phyloP scores from a whole-genome alignment of 2,888 invertebrate genomes.

The Sinodicranocentrus sp. region DNA sequence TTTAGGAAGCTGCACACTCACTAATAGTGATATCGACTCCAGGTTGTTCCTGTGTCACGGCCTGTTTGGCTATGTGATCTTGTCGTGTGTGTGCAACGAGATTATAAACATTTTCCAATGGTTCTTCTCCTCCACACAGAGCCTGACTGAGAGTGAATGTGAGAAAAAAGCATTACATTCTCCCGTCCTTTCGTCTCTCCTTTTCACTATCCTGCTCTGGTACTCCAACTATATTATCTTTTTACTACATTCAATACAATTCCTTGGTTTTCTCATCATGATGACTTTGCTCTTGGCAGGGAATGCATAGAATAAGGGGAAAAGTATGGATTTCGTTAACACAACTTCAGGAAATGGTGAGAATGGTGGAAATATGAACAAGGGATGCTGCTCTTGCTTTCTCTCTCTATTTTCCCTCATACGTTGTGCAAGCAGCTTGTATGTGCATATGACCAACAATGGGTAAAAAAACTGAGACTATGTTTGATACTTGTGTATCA shows the following conservation, averaged over 20 bases:
- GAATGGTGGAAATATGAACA: conserved; percentile 43
- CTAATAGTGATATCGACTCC: conserved; percentile 18
- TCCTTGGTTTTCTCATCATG: conserved; percentile 22
- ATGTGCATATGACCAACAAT: conserved; percentile 48
- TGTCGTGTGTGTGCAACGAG: conserved; percentile 55
- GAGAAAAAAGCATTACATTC: not conserved
- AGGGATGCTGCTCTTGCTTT: conserved; percentile 41
- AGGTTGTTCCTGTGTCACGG: conserved; percentile 66
- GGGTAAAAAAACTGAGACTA: conserved; percentile 48
- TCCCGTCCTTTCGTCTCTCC: conserved; percentile 2
- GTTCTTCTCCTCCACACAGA: conserved; percentile 6
- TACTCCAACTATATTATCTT: not conserved
- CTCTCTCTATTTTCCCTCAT: conserved; percentile 8
- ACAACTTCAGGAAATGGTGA: conserved; percentile 58
- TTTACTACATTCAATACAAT: conserved; percentile 1
- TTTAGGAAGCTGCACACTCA: not conserved
- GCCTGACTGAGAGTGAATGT: not conserved
- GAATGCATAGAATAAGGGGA: conserved; percentile 9
- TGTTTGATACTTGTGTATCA: conserved; percentile 64
- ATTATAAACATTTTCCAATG: conserved; percentile 60
- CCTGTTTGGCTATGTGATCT: conserved; percentile 64
- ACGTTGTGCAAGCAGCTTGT: no score
- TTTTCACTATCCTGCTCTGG: conserved; percentile 8
- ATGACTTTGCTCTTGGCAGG: conserved; percentile 57
- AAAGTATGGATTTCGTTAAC: conserved; percentile 61